Percentiles rank a stretch among this genome's conserved stretches.
Evolutionary conservation across 1,140 invertebrate genomes (phyloP).

Genomic region (Saccostrea glomerata): DNA sequence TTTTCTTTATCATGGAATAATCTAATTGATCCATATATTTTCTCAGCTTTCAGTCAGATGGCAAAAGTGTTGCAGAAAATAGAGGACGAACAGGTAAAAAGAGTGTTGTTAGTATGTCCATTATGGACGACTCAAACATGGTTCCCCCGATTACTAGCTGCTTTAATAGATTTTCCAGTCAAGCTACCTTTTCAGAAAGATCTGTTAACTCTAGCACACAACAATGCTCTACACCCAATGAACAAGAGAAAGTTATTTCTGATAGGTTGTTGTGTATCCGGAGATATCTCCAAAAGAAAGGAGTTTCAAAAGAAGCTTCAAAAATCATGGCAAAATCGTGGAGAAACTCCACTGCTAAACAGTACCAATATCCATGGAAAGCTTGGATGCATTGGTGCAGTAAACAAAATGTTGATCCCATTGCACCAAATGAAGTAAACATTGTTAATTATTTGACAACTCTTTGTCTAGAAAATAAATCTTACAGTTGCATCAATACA

Average conservation of each 20-base stretch:
- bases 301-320: neutral
- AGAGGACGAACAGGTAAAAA: neutral
- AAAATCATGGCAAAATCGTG: neutral
- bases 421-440: neutral
- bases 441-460: neutral
- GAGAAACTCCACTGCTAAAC: conserved; percentile 22
- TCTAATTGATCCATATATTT: conserved; percentile 13
- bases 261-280: neutral
- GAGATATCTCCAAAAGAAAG: neutral
- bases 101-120: neutral
- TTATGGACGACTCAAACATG: conserved; percentile 36
- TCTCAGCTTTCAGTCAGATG: conserved; percentile 36
- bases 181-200: neutral
- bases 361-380: conserved; percentile 27
- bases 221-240: neutral
- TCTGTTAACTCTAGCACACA: neutral
- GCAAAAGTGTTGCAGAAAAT: conserved; percentile 2
- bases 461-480: neutral
- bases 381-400: neutral
- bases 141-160: neutral
- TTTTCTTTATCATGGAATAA: conserved; percentile 30
- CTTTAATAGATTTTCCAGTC: conserved; percentile 25
- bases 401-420: neutral
- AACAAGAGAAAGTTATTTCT: neutral
- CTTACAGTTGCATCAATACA: conserved; percentile 35